Evolutionary conservation across 2,888 invertebrate genomes (phyloP).

Genomic region (Saturnia pavonia): DNA sequence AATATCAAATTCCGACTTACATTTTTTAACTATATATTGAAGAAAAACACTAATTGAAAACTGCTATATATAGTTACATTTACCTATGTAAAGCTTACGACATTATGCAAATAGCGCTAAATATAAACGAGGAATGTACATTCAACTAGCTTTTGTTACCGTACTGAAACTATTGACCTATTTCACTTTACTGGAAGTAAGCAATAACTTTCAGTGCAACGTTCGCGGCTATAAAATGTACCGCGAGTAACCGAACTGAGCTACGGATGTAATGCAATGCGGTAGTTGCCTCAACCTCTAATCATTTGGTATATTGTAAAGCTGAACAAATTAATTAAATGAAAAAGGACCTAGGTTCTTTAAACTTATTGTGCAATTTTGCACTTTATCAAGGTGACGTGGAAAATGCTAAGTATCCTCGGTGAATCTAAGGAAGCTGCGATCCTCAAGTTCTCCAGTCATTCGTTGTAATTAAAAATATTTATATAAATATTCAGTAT

Average conservation of each 20-base stretch:
- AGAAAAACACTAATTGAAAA: not conserved
- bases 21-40: not conserved
- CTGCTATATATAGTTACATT: not conserved
- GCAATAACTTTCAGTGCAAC: constrained; percentile 79
- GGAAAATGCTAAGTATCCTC: no score
- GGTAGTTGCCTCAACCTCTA: constrained; percentile 29
- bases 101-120: constrained; percentile 43
- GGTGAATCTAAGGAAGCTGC: no score
- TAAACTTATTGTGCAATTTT: not conserved
- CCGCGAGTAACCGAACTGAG: constrained; percentile 60
- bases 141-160: constrained; percentile 78
- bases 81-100: not conserved
- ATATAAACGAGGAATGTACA: constrained; percentile 65
- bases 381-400: not conserved
- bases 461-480: no score
- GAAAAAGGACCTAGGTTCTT: not conserved
- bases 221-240: constrained; percentile 69
- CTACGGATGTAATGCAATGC: constrained; percentile 43
- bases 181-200: constrained; percentile 79
- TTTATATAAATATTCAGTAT: no score
- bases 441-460: no score
- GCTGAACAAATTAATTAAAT: not conserved
- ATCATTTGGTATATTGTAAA: constrained; percentile 7
- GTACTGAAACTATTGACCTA: constrained; percentile 81
- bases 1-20: not conserved